These are phyloP conservation scores for Lepidochrysops patricia DNA, from an alignment of 2,888 invertebrate species.

Conservation along the genomic window DNA sequence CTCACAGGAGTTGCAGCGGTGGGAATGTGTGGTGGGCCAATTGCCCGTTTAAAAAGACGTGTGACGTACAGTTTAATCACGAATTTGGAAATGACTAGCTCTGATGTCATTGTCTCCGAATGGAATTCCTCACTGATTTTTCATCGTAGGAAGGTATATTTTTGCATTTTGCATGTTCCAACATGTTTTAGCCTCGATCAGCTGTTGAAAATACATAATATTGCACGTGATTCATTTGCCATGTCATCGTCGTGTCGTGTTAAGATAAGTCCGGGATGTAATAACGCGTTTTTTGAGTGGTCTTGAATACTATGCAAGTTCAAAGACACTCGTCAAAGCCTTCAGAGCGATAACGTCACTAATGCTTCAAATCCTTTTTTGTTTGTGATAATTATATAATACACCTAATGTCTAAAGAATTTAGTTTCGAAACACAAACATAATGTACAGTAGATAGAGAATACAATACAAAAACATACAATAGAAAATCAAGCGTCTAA, in stretches of 20 bases:
- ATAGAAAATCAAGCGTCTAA: neutral
- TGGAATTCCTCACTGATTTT: conserved; percentile 29
- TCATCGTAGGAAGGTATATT: conserved; percentile 20
- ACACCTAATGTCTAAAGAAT: neutral
- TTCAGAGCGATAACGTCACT: neutral
- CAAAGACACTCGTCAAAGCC: neutral
- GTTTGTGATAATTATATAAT: neutral
- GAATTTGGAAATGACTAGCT: conserved; percentile 29
- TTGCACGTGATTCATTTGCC: conserved; percentile 58
- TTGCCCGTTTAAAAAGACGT: no score
- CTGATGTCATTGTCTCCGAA: conserved; percentile 45
- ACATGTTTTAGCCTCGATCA: conserved; percentile 46
- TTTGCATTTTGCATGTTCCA: conserved; percentile 40
- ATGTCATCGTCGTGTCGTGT: conserved; percentile 42
- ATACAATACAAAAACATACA: neutral
- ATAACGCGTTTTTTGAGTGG: conserved; percentile 41
- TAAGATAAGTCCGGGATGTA: conserved; percentile 40
- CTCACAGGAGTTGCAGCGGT: no score
- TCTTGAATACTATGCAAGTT: conserved; percentile 37
- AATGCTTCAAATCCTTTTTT: neutral
- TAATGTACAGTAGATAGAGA: neutral
- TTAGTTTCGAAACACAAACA: neutral
- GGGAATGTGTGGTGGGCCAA: no score
- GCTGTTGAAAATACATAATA: conserved; percentile 50
- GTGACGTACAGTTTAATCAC: neutral